A percentile compares a stretch with the other conserved stretches of the same genome.
Conservation (phyloP, 2,797 vertebrate species). For the Thripadectes ignobilis region DNA sequence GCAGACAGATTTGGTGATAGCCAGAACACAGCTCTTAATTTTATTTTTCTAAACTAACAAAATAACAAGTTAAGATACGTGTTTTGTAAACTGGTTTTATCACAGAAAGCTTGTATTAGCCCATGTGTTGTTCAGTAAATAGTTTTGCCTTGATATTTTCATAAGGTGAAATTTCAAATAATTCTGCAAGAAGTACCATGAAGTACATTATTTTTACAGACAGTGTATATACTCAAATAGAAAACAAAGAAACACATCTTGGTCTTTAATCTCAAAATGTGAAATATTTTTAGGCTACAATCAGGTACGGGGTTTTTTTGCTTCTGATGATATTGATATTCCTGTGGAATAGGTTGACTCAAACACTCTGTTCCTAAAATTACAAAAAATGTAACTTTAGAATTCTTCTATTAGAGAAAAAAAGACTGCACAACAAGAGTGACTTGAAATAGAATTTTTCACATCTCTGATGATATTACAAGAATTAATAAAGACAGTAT, state of each 20-base stretch:
- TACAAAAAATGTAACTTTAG: neutral
- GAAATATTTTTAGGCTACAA: neutral
- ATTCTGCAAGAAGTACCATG: neutral
- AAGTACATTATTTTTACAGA: neutral
- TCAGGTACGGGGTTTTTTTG: fast-evolving
- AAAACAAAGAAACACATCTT: neutral
- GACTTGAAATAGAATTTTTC: neutral
- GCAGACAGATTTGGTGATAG: neutral
- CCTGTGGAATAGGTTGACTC: neutral
- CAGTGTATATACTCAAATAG: neutral
- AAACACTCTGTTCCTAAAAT: neutral
- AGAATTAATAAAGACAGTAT: neutral
- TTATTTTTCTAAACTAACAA: constrained; percentile 34
- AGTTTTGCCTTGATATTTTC: neutral
- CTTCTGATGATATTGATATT: neutral
- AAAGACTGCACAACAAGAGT: neutral
- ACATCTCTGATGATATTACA: neutral
- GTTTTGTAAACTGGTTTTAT: neutral
- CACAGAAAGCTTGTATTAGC: neutral
- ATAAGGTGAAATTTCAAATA: neutral
- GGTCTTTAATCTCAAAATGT: neutral
- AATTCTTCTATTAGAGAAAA: neutral
- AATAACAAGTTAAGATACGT: neutral
- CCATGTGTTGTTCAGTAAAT: neutral
- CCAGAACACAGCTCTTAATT: constrained; percentile 7